Conservation (phyloP, 2,888 invertebrate species). For the Proisotoma minuta region DNA sequence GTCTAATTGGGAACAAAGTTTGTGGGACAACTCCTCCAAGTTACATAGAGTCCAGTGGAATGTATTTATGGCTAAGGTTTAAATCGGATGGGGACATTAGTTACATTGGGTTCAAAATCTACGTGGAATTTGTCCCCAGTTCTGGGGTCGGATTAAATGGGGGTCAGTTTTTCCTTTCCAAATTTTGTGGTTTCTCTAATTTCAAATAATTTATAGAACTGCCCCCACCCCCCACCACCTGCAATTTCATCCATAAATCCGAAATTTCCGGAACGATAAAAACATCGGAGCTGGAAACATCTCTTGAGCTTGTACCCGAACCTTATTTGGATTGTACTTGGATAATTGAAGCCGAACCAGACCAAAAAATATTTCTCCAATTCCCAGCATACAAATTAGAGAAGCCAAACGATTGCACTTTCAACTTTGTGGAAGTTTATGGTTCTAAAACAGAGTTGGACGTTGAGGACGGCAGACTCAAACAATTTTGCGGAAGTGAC, state of each 20-base stretch:
- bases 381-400: slow-evolving; percentile 61
- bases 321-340: slow-evolving; percentile 77
- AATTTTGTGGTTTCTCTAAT: neutral
- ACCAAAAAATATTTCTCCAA: slow-evolving; percentile 56
- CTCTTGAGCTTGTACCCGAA: no score
- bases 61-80: slow-evolving; percentile 74
- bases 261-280: neutral
- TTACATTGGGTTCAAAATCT: slow-evolving; percentile 70
- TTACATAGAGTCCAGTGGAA: slow-evolving; percentile 65
- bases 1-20: slow-evolving; percentile 61
- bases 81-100: slow-evolving; percentile 75
- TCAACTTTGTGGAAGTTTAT: slow-evolving; percentile 71
- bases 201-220: neutral
- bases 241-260: neutral
- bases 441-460: slow-evolving; percentile 61
- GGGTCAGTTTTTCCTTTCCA: neutral
- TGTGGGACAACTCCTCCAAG: slow-evolving; percentile 70
- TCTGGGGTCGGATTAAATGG: slow-evolving; percentile 54
- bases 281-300: no score
- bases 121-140: slow-evolving; percentile 62
- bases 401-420: slow-evolving; percentile 71
- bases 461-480: slow-evolving; percentile 53
- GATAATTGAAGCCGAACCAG: slow-evolving; percentile 60
- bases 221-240: neutral
- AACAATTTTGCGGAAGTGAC: slow-evolving; percentile 79